These are phyloP conservation scores for Ianthella basta DNA, from an alignment of 37 sponge, comb jelly and placozoan species.

Conservation along the genomic window DNA sequence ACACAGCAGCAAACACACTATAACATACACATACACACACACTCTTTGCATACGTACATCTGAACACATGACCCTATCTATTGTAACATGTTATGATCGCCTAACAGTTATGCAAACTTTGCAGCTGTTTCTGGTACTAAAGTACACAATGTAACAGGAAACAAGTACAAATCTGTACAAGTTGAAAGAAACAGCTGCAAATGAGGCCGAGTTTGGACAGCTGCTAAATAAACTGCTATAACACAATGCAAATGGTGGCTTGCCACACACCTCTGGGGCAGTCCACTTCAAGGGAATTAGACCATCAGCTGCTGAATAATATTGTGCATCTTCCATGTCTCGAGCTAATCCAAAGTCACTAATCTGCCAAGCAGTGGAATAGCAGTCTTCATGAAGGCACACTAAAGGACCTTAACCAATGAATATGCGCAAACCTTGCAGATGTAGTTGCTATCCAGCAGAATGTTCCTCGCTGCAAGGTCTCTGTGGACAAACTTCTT, in stretches of 20 bases:
- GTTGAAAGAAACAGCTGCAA: no score
- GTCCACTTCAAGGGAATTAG: slow-evolving; percentile 21
- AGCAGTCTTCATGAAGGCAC: neutral
- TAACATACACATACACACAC: slow-evolving; percentile 11
- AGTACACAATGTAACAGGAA: no score
- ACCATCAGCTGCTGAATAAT: slow-evolving; percentile 6
- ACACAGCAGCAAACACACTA: neutral
- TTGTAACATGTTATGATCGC: no score
- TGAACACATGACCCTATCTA: neutral
- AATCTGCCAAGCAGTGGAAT: neutral
- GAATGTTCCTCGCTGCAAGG: slow-evolving; percentile 3
- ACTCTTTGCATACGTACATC: neutral
- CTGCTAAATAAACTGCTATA: no score
- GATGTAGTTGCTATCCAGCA: neutral
- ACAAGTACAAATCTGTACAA: no score
- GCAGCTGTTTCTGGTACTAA: no score
- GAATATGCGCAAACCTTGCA: neutral
- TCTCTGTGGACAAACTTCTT: slow-evolving; percentile 19
- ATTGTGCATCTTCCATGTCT: neutral
- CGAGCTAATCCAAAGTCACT: slow-evolving; percentile 21
- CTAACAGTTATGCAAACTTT: no score
- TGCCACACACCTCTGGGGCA: neutral
- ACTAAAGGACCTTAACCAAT: neutral
- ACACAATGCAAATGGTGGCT: no score
- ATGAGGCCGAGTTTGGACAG: no score